Conservation (phyloP, 2,888 invertebrate genomes). For the Pristionchus mayeri region DNA sequence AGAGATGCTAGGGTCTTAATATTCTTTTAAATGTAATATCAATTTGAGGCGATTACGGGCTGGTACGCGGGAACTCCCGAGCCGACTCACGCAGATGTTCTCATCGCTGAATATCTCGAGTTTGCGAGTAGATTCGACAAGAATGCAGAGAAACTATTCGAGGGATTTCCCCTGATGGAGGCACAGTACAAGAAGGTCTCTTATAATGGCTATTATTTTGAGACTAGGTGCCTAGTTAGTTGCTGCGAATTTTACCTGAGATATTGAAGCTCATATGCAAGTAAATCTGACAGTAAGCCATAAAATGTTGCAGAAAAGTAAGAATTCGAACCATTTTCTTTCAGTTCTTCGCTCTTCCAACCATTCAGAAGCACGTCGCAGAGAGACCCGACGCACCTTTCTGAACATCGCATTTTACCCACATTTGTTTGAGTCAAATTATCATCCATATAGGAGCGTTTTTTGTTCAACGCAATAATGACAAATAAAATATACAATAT, state of each 20-base stretch:
- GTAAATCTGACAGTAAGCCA: too few relatives aligned
- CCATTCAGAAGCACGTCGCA: background rate
- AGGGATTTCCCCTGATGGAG: slow-evolving; percentile 26
- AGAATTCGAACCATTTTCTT: too few relatives aligned
- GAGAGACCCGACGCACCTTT: slow-evolving; percentile 30
- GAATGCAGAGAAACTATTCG: background rate
- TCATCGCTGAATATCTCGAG: background rate
- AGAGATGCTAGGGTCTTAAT: too few relatives aligned
- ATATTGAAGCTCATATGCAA: too few relatives aligned
- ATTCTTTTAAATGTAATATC: too few relatives aligned
- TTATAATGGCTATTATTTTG: background rate
- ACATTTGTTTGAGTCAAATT: too few relatives aligned
- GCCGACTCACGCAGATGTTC: background rate
- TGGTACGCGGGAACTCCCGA: slow-evolving; percentile 20
- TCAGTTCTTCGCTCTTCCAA: slow-evolving; percentile 41
- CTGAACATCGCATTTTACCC: too few relatives aligned
- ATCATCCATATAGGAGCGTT: too few relatives aligned
- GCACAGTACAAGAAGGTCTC: slow-evolving; percentile 6
- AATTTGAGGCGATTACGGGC: background rate
- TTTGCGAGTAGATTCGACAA: background rate
- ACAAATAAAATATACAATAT: too few relatives aligned
- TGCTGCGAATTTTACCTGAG: too few relatives aligned
- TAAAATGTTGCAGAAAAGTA: too few relatives aligned
- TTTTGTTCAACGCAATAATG: too few relatives aligned
- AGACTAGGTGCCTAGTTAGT: background rate